Evolutionary conservation across 1,140 invertebrate species (phyloP), one percentile per base, ranked within the genome.

Genomic region (Homarus americanus): DNA sequence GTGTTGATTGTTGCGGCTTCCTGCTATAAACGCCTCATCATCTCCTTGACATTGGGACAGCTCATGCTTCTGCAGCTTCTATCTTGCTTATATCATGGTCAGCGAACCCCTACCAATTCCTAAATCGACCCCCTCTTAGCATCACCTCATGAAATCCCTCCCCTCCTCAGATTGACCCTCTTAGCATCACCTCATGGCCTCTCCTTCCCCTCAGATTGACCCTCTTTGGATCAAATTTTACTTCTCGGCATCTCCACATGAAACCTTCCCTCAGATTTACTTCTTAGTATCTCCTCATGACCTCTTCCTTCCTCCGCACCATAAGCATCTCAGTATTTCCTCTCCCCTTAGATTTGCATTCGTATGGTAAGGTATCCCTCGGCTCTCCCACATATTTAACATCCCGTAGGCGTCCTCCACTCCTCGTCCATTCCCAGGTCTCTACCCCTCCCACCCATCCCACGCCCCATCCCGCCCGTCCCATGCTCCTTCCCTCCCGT

Each of bases 21-120:
- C 49, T 79, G 40, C 44, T 41, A 32, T n/a, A 5, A 79, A 1
- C 49, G 76, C 76, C 76, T 79, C 40, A 79, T 41, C 28, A 79
- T 40, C 40, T 44, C 44, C 44, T 44, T n/a, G 49, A 3, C 24
- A 79, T 44, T 2, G 76, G 40, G 36, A 20, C 28, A 79, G 44
- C 63, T 69, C 63, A 32, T 32, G n/a, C n/a, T 32, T 69, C 9
- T 9, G n/a, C n/a, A 28, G 28, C n/a, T 32, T 69, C 15, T 69
- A 69, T 32, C 63, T 69, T 69, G 63, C 63, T 69, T 69, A 0
- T 32, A 32, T 7, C n/a, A 12, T 69, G n/a, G 63, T 69, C n/a
- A 69, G 63, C 63, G 7, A 69, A 32, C n/a, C 63, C 63, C 63
- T 69, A 69, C 63, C 63, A 7, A 32, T 69, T 0, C 63, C 53